phyloP scores from a whole-genome alignment of 1,140 invertebrate genomes.

The Ganaspis sp. region DNA sequence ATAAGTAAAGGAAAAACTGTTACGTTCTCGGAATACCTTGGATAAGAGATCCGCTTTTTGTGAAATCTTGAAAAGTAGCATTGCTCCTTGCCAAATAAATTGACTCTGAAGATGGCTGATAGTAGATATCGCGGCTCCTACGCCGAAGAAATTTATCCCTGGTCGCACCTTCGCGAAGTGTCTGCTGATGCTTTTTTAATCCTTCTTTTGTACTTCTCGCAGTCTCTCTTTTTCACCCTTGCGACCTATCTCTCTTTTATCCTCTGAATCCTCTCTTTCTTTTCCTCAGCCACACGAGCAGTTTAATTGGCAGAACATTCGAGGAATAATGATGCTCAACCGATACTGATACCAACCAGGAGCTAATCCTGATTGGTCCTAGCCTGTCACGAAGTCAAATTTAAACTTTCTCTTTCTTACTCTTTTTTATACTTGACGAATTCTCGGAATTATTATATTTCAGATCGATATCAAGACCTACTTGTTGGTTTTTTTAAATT shows the following conservation, averaged over 20 bases:
- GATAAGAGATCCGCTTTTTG: slow-evolving; percentile 53
- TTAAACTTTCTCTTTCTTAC: neutral
- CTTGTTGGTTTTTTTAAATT: too few species aligned
- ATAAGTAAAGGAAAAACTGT: neutral
- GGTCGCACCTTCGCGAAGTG: slow-evolving; percentile 48
- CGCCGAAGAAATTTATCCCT: slow-evolving; percentile 57
- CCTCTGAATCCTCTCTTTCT: slow-evolving; percentile 27
- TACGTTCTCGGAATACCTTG: slow-evolving; percentile 58
- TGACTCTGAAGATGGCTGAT: slow-evolving; percentile 63
- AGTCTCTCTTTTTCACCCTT: slow-evolving; percentile 46
- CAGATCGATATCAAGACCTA: neutral
- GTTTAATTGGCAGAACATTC: slow-evolving; percentile 64
- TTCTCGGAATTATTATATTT: neutral
- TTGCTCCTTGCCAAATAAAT: slow-evolving; percentile 64
- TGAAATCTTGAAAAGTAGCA: slow-evolving; percentile 56
- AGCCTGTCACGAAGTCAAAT: slow-evolving; percentile 1
- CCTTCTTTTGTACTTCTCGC: neutral
- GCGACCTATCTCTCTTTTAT: slow-evolving; percentile 10
- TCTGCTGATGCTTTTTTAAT: slow-evolving; percentile 38
- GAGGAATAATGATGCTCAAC: slow-evolving; percentile 58
- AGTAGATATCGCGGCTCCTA: slow-evolving; percentile 52
- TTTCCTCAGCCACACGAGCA: slow-evolving; percentile 32
- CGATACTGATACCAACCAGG: slow-evolving; percentile 38
- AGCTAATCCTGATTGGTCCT: neutral
- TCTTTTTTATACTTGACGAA: neutral